A percentile compares a stretch with the other conserved stretches of the same genome.
phyloP scores from a whole-genome alignment of 2,113 vertebrate genomes.

The Mus spicilegus region DNA sequence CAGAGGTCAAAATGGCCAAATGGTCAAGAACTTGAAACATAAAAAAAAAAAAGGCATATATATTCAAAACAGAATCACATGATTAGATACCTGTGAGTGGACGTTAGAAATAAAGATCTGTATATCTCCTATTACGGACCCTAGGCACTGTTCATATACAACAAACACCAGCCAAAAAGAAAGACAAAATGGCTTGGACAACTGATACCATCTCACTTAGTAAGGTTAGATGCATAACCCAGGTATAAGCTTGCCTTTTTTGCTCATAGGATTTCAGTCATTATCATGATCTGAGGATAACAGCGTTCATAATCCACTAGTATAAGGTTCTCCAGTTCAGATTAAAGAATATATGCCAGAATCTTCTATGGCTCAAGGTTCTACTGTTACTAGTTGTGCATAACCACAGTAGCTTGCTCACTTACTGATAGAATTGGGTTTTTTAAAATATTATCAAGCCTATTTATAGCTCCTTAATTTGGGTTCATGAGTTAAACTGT shows the following conservation, averaged over 20 bases:
- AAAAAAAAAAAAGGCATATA: too few species aligned
- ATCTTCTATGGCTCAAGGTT: not conserved
- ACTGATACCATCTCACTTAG: not conserved
- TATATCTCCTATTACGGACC: not conserved
- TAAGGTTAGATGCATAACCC: not conserved
- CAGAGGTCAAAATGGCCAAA: not conserved
- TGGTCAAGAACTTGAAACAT: not conserved
- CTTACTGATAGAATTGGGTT: not conserved
- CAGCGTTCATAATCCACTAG: not conserved
- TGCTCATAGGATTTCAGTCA: not conserved
- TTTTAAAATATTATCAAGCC: not conserved
- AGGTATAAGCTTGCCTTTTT: not conserved
- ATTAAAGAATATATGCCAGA: not conserved
- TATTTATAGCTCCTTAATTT: not conserved
- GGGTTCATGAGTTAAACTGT: not conserved
- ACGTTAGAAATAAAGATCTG: not conserved
- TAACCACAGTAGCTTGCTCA: not conserved
- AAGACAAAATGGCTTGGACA: not conserved
- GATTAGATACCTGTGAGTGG: not conserved
- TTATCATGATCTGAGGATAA: not conserved
- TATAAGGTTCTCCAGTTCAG: not conserved
- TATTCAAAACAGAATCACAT: not conserved
- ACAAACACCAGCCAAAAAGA: conserved; percentile 17
- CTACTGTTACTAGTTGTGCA: not conserved
- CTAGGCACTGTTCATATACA: not conserved